Conservation (phyloP, 1,140 invertebrate species). For the Leptinotarsa defecta region DNA sequence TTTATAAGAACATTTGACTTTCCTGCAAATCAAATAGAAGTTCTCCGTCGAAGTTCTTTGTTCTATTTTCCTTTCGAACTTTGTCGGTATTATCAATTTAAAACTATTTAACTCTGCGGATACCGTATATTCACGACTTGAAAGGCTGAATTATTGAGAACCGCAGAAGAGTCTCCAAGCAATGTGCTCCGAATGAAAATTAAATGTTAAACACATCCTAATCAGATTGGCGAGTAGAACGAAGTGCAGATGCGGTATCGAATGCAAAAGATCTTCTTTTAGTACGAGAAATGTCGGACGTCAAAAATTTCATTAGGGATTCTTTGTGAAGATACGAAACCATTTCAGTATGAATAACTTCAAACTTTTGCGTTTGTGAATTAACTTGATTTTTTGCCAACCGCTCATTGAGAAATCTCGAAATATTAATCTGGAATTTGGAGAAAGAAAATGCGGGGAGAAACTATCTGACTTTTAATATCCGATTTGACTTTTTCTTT, state of each 20-base stretch:
- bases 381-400: no score
- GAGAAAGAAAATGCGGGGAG: no score
- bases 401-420: no score
- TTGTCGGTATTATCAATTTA: slow-evolving; percentile 14
- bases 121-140: background rate
- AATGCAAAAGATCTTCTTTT: background rate
- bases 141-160: slow-evolving; percentile 10
- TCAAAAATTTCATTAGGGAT: no score
- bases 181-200: slow-evolving; percentile 21
- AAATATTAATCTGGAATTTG: no score
- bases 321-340: no score
- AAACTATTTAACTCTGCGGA: slow-evolving; percentile 14
- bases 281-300: no score
- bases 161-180: background rate
- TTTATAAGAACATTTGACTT: slow-evolving; percentile 1
- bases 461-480: no score
- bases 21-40: background rate
- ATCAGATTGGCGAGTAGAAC: slow-evolving; percentile 10
- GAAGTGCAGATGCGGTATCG: background rate
- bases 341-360: no score
- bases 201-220: slow-evolving; percentile 15
- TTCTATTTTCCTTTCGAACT: slow-evolving; percentile 10
- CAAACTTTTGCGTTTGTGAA: no score
- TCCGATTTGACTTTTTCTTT: no score
- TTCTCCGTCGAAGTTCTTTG: background rate